Percentiles rank a stretch among this genome's conserved stretches.
Evolutionary conservation across 2,797 vertebrate species (phyloP).

Genomic region (Gallirallus australis): DNA sequence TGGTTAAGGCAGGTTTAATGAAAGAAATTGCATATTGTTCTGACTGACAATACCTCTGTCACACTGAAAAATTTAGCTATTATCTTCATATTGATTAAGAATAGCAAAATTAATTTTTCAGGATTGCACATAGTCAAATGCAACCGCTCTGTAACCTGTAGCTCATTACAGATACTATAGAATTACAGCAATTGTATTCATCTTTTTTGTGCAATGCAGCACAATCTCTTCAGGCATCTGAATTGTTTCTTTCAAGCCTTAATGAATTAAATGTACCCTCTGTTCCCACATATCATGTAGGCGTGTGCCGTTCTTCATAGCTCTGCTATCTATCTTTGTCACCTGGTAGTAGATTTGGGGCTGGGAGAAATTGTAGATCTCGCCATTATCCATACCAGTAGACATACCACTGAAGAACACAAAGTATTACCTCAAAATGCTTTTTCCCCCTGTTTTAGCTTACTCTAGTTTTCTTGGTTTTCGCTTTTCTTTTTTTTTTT

Average conservation of each 20-base stretch:
- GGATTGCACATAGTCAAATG: not conserved
- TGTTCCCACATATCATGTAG: not conserved
- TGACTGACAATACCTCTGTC: not conserved
- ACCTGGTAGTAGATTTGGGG: not conserved
- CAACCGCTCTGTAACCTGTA: not conserved
- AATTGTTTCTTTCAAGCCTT: not conserved
- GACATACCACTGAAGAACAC: not conserved
- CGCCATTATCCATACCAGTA: not conserved
- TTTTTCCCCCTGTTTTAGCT: not conserved
- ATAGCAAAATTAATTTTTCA: not conserved
- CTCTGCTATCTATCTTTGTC: not conserved
- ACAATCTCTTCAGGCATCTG: not conserved
- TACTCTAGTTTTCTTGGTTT: not conserved
- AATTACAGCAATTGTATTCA: not conserved
- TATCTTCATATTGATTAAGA: not conserved
- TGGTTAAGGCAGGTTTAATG: not conserved
- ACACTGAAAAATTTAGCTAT: not conserved
- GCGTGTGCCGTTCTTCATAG: accelerated
- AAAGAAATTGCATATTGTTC: not conserved
- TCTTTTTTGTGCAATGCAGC: not conserved
- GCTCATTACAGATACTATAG: not conserved
- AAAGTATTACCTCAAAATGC: not conserved
- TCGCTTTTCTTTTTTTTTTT: accelerated
- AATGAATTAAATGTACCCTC: not conserved
- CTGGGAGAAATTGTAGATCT: not conserved